These are phyloP conservation scores for Magallana angulata DNA, from an alignment of 1,140 invertebrate genomes.

Conservation along the genomic window DNA sequence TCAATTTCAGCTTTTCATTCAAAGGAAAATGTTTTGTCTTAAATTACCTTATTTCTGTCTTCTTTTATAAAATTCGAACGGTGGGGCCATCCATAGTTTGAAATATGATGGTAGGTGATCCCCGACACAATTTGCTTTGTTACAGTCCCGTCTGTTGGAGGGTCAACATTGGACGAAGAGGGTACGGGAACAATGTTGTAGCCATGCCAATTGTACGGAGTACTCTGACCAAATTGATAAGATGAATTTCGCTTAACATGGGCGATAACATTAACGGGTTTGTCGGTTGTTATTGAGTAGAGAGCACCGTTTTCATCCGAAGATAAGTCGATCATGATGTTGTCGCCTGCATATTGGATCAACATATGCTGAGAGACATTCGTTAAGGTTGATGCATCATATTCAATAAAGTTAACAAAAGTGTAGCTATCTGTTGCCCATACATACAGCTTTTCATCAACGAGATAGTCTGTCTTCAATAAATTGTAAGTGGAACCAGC, in stretches of 20 bases:
- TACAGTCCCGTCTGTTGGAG: neutral
- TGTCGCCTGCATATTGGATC: neutral
- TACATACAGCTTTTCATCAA: neutral
- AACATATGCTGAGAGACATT: neutral
- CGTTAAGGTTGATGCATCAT: neutral
- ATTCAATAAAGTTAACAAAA: neutral
- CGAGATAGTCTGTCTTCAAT: neutral
- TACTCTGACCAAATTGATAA: neutral
- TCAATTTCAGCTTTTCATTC: too few species aligned
- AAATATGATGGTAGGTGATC: neutral
- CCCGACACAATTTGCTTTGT: neutral
- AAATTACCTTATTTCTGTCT: neutral
- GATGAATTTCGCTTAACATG: neutral
- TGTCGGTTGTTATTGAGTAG: neutral
- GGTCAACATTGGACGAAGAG: neutral
- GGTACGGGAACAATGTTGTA: neutral
- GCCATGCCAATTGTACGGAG: neutral
- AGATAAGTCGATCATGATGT: neutral
- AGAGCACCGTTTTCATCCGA: neutral
- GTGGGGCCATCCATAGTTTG: slow-evolving; percentile 3
- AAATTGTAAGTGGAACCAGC: neutral
- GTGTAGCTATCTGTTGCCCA: neutral
- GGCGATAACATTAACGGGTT: neutral
- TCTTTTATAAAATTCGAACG: neutral
- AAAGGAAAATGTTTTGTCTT: too few species aligned